phyloP scores from a whole-genome alignment of 1,140 invertebrate genomes.

The Hetaerina americana region DNA sequence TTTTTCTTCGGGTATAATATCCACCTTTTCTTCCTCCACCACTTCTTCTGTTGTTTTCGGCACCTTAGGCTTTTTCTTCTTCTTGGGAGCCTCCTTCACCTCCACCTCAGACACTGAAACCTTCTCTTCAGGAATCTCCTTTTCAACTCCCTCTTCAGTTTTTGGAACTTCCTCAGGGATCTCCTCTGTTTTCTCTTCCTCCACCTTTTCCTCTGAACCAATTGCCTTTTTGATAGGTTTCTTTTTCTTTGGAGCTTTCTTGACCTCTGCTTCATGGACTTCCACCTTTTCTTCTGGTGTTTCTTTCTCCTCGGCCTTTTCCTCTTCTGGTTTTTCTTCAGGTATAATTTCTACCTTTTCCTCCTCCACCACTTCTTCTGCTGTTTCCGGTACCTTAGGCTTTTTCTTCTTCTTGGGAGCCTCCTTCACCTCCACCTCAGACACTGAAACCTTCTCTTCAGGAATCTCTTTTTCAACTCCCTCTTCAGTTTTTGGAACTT shows the following conservation, averaged over 20 bases:
- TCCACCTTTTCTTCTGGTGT: slow-evolving; percentile 7
- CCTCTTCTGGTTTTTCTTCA: neutral
- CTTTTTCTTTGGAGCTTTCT: slow-evolving; percentile 19
- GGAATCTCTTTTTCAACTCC: neutral
- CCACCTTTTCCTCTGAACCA: slow-evolving; percentile 9
- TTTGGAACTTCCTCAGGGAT: slow-evolving; percentile 11
- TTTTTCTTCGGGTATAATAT: slow-evolving; percentile 11
- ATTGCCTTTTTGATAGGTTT: slow-evolving; percentile 18
- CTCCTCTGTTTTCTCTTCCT: slow-evolving; percentile 13
- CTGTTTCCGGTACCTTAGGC: too few species aligned
- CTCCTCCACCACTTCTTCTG: neutral
- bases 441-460: neutral
- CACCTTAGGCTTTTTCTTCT: slow-evolving; percentile 18
- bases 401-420: too few species aligned
- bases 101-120: slow-evolving; percentile 10
- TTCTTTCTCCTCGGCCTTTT: slow-evolving; percentile 9
- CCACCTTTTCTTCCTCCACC: slow-evolving; percentile 8
- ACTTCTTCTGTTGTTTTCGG: slow-evolving; percentile 15
- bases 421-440: neutral
- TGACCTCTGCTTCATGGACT: slow-evolving; percentile 11
- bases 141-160: slow-evolving; percentile 1
- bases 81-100: slow-evolving; percentile 16
- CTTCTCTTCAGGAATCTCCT: slow-evolving; percentile 5
- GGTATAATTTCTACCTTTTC: neutral
- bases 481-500: neutral